These are phyloP conservation scores for Agrotis puta DNA, from an alignment of 2,888 invertebrate genomes.

Conservation along the genomic window DNA sequence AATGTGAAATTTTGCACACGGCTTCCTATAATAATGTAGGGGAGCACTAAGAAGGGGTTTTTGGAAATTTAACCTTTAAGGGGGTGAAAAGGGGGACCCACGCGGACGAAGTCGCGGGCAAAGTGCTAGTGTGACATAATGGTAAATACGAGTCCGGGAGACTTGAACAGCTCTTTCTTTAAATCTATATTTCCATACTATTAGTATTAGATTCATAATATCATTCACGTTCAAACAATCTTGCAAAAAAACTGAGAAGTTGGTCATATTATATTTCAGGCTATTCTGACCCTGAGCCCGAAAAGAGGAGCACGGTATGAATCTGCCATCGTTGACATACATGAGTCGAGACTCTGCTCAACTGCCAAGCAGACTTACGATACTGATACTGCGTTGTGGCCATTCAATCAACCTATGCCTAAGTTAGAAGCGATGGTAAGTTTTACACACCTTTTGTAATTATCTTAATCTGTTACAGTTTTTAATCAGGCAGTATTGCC, in stretches of 20 bases:
- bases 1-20: too few relatives aligned
- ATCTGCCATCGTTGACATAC: constrained; percentile 81
- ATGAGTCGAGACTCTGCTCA: constrained; percentile 89
- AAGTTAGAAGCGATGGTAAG: constrained; percentile 88
- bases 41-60: too few relatives aligned
- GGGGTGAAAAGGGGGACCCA: too few relatives aligned
- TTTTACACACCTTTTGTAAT: not conserved
- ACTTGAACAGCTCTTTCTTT: too few relatives aligned
- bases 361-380: constrained; percentile 91
- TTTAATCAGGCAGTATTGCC: not conserved
- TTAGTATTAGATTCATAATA: too few relatives aligned
- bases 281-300: constrained; percentile 86
- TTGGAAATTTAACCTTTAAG: too few relatives aligned
- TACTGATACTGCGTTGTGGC: constrained; percentile 91
- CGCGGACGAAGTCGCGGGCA: too few relatives aligned
- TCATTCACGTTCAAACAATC: too few relatives aligned
- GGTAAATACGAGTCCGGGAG: too few relatives aligned
- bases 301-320: constrained; percentile 76
- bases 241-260: not conserved
- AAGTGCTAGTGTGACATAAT: constrained; percentile 15
- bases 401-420: constrained; percentile 91
- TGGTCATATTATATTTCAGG: constrained; percentile 74
- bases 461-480: not conserved
- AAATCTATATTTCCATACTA: too few relatives aligned
- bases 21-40: too few relatives aligned